A percentile compares a stretch with the other conserved stretches of the same genome.
These are phyloP conservation scores for Lynx canadensis DNA, from an alignment of 2,113 vertebrate species.

Conservation along the genomic window DNA sequence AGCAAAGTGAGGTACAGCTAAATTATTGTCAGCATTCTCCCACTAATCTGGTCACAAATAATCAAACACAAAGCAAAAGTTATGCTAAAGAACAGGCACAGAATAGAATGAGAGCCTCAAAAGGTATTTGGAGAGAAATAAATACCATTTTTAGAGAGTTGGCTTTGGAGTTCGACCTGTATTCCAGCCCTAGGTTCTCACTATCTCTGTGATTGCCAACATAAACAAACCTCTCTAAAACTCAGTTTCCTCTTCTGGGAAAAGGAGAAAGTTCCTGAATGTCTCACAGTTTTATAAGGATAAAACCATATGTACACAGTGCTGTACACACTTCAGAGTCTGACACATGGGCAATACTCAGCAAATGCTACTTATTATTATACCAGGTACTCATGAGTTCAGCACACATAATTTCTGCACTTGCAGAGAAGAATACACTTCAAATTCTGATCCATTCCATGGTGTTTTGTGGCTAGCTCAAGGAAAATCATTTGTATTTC, in stretches of 20 bases:
- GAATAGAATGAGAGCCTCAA: not conserved
- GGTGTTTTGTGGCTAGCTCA: slow-evolving; percentile 2
- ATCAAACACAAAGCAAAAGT: not conserved
- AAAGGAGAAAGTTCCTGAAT: not conserved
- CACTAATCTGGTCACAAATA: not conserved
- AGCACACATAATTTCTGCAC: not conserved
- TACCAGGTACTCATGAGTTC: slow-evolving; percentile 13
- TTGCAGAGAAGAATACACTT: slow-evolving; percentile 20
- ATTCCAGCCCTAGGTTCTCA: not conserved
- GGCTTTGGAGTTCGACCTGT: not conserved
- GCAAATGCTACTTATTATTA: not conserved
- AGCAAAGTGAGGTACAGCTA: not conserved
- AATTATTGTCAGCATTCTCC: not conserved
- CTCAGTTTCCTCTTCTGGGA: not conserved
- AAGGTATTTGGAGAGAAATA: not conserved
- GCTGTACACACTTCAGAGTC: not conserved
- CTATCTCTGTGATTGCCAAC: not conserved
- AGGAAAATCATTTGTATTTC: slow-evolving; percentile 53
- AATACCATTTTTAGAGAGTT: not conserved
- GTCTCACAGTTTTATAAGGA: not conserved
- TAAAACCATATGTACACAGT: rapidly evolving
- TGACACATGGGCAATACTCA: not conserved
- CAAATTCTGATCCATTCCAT: slow-evolving; percentile 23
- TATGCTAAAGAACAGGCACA: not conserved
- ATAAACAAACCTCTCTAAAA: not conserved